Evolutionary conservation across 92 coral and sea anemone species (phyloP).

Genomic region (Paramuricea clavata): DNA sequence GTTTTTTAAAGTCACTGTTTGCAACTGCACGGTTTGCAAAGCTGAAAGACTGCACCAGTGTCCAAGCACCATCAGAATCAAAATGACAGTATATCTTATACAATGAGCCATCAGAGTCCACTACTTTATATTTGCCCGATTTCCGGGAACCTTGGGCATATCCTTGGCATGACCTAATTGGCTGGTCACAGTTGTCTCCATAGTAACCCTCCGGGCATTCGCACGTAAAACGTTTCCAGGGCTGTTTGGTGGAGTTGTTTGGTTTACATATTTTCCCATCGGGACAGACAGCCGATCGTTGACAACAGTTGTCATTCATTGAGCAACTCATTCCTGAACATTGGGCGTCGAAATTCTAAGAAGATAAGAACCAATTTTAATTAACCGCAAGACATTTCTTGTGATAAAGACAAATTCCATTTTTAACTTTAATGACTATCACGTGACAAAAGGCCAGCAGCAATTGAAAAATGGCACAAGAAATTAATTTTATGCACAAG

Average conservation of each 20-base stretch:
- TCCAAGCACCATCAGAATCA: slow-evolving; percentile 19
- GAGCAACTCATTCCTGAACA: slow-evolving; percentile 1
- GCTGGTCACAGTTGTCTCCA: slow-evolving; percentile 14
- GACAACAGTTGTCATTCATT: slow-evolving; percentile 16
- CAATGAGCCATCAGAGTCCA: neutral
- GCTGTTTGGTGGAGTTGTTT: neutral
- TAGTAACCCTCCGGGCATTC: neutral
- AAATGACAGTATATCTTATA: slow-evolving; percentile 5
- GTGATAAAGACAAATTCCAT: neutral
- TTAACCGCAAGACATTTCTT: neutral
- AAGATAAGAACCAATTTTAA: neutral
- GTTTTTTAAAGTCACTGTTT: neutral
- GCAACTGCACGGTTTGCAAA: neutral
- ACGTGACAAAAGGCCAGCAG: too few species aligned
- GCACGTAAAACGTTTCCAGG: slow-evolving; percentile 20
- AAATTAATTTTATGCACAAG: too few species aligned
- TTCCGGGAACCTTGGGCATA: neutral
- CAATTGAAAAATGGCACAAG: too few species aligned
- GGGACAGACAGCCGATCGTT: slow-evolving; percentile 2
- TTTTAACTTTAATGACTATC: too few species aligned
- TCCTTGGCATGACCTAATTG: neutral
- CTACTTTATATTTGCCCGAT: neutral
- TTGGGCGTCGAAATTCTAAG: neutral
- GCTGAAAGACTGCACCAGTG: slow-evolving; percentile 14
- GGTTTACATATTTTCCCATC: neutral